A percentile compares a stretch with the other conserved stretches of the same genome.
phyloP scores from a whole-genome alignment of 2,797 vertebrate genomes.

The Spea hammondii region DNA sequence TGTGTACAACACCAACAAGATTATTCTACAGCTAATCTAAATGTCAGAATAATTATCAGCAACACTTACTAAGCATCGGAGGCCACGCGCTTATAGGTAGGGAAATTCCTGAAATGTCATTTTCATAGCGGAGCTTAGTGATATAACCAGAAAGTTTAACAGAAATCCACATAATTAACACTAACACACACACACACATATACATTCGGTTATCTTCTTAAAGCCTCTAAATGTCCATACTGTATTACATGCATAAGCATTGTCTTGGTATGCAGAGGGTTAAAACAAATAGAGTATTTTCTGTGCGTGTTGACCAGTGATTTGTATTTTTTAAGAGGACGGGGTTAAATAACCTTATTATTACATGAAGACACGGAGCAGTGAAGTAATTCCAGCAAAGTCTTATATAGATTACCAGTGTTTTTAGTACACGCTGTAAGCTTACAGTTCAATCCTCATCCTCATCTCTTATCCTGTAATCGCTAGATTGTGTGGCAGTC shows the following conservation, averaged over 20 bases:
- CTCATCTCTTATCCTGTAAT: constrained; percentile 67
- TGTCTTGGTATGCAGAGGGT: too few species aligned
- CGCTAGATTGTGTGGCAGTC: constrained; percentile 62
- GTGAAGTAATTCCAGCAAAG: constrained; percentile 73
- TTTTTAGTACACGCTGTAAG: constrained; percentile 68
- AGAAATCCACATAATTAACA: neutral
- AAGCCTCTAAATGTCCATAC: too few species aligned
- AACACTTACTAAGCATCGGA: constrained; percentile 76
- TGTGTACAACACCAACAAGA: constrained; percentile 84
- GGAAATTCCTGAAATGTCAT: constrained; percentile 71
- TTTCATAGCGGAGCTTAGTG: constrained; percentile 18
- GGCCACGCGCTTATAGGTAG: constrained; percentile 78
- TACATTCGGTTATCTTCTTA: too few species aligned
- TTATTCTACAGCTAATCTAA: constrained; percentile 80
- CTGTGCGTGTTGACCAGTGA: too few species aligned
- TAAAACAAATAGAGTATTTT: too few species aligned
- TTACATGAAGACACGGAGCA: constrained; percentile 65
- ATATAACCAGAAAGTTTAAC: neutral
- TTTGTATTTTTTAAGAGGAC: too few species aligned
- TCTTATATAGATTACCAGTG: constrained; percentile 66
- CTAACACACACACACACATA: too few species aligned
- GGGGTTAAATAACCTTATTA: too few species aligned
- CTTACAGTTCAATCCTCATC: constrained; percentile 65
- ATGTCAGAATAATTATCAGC: constrained; percentile 91
- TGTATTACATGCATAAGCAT: too few species aligned